Evolutionary conservation across 2,888 invertebrate species (phyloP), one percentile per base, ranked within the genome.

Genomic region (Caenorhabditis sp.): DNA sequence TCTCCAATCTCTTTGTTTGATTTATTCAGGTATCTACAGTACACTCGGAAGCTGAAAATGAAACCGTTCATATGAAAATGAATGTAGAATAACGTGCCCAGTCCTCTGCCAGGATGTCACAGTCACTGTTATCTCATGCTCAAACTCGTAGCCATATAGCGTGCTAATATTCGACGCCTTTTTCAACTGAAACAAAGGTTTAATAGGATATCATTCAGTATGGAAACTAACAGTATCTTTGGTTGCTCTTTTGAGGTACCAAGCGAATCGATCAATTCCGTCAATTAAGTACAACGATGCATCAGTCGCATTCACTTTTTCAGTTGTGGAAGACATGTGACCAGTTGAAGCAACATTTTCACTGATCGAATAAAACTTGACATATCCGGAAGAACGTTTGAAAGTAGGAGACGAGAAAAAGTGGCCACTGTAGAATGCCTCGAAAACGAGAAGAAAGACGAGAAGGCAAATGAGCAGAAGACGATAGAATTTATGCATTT

Each of bases 61-160:
- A n/a, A n/a, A n/a, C n/a, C n/a, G n/a, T n/a, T n/a, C n/a, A n/a
- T n/a, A n/a, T n/a, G n/a, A n/a, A n/a, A n/a, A n/a, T n/a, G n/a
- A n/a, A n/a, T n/a, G n/a, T n/a, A n/a, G n/a, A n/a, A n/a, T n/a
- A n/a, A n/a, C n/a, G n/a, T n/a, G n/a, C n/a, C n/a, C n/a, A n/a
- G n/a, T n/a, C n/a, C n/a, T n/a, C n/a, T n/a, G 17, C 52, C 41
- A 27, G 1, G 43, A 22, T 22, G 62, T 41, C 22, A 52, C 11
- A n/a, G 53, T 63, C 0, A 53, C 32, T n/a, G 53, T 45, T n/a
- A 56, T 58, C 24, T 58, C 56, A 30, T 41, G 50, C 4, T 58
- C 58, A 15, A 41, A 68, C 37, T 68, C 66, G 39, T 68, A 68
- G 4, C 58, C 66, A 27, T 37, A 41, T 3, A 58, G 32, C 2